phyloP scores from a whole-genome alignment of 2,113 vertebrate species.

The Abramis brama region DNA sequence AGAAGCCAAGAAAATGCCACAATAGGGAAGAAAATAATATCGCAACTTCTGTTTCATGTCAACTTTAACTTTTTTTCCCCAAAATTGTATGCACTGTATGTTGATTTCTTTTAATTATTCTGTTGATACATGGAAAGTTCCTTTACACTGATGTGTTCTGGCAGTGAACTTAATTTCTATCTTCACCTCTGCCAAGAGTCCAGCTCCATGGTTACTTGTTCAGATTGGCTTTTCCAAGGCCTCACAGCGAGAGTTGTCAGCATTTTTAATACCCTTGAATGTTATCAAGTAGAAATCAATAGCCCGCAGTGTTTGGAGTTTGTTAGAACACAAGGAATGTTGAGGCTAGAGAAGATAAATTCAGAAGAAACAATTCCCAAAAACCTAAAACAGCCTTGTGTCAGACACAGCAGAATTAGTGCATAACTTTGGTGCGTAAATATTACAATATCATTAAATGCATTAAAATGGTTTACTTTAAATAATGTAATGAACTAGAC shows the following conservation, averaged over 20 bases:
- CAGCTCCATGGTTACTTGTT: constrained; percentile 16
- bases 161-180: not conserved
- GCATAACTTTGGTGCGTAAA: too few relatives aligned
- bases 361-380: not conserved
- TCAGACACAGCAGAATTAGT: not conserved
- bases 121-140: not conserved
- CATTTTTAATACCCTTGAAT: not conserved
- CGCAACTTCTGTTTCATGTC: too few relatives aligned
- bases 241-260: constrained; percentile 29
- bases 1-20: too few relatives aligned
- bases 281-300: not conserved
- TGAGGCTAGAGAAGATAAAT: constrained; percentile 1
- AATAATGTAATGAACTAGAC: too few relatives aligned
- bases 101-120: not conserved
- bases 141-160: not conserved
- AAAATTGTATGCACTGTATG: not conserved
- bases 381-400: not conserved
- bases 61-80: not conserved
- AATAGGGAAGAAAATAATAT: too few relatives aligned
- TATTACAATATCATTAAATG: too few relatives aligned
- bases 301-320: not conserved
- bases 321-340: constrained; percentile 18
- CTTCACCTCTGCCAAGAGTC: not conserved
- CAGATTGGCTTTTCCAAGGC: constrained; percentile 33
- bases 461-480: too few relatives aligned